These are phyloP conservation scores for Microtus obscurus DNA, from an alignment of 2,797 vertebrate genomes.

Conservation along the genomic window DNA sequence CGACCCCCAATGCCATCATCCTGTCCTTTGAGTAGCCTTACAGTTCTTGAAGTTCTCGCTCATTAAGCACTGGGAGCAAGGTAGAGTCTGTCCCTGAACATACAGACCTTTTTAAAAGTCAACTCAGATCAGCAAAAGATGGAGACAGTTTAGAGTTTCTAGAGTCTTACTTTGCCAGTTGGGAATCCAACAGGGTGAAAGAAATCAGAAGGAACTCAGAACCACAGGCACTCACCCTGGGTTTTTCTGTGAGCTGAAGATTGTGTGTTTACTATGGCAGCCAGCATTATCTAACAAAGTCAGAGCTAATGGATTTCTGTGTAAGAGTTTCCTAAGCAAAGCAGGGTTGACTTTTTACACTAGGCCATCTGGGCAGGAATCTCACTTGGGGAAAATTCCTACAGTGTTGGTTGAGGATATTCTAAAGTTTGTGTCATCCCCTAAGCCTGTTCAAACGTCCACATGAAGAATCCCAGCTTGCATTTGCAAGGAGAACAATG, in stretches of 20 bases:
- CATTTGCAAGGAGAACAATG: conserved; percentile 22
- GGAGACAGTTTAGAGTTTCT: not conserved
- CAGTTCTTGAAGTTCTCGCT: not conserved
- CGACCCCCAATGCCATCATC: not conserved
- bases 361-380: not conserved
- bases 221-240: not conserved
- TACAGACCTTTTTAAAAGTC: not conserved
- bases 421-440: not conserved
- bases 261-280: not conserved
- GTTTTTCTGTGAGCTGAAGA: not conserved
- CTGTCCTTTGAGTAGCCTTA: not conserved
- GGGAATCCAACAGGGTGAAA: not conserved
- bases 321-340: not conserved
- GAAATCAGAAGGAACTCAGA: conserved; percentile 12
- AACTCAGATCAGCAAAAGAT: not conserved
- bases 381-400: not conserved
- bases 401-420: not conserved
- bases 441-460: not conserved
- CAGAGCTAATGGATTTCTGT: not conserved
- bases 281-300: not conserved
- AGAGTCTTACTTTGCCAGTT: not conserved
- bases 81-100: not conserved
- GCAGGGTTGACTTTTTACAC: not conserved
- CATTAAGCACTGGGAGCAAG: not conserved
- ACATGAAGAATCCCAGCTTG: not conserved